Conservation (phyloP, 92 coral and sea anemone species). For the Desmophyllum pertusum region DNA sequence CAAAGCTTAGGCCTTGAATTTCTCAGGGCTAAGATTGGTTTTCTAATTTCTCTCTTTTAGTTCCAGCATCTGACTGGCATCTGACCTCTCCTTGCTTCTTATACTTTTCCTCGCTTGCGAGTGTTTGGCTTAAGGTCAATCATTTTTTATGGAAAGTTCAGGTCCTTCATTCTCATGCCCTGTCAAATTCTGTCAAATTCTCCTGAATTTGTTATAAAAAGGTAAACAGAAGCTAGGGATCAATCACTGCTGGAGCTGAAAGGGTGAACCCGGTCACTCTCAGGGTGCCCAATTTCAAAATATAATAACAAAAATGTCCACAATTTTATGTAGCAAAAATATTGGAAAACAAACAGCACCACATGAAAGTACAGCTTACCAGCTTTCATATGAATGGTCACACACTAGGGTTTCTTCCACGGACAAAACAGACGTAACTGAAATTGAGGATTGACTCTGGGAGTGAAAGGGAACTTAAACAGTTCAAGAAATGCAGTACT, state of each 20-base stretch:
- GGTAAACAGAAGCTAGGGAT: background rate
- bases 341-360: background rate
- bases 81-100: background rate
- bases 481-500: background rate
- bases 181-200: background rate
- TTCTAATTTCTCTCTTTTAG: slow-evolving; percentile 3
- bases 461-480: background rate
- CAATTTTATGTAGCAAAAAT: background rate
- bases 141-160: background rate
- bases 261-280: background rate
- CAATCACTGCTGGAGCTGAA: background rate
- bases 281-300: background rate
- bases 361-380: background rate
- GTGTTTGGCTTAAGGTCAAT: background rate
- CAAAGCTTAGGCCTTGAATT: slow-evolving; percentile 4
- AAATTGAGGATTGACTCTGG: background rate
- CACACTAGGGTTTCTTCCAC: background rate
- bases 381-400: background rate
- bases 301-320: background rate
- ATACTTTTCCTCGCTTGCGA: background rate
- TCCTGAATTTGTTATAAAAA: no score
- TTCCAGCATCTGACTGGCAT: background rate
- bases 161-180: background rate
- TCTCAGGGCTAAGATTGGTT: background rate
- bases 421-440: background rate